A percentile compares a stretch with the other conserved stretches of the same genome.
Evolutionary conservation across 2,797 vertebrate genomes (phyloP).

Genomic region (Varecia variegata): DNA sequence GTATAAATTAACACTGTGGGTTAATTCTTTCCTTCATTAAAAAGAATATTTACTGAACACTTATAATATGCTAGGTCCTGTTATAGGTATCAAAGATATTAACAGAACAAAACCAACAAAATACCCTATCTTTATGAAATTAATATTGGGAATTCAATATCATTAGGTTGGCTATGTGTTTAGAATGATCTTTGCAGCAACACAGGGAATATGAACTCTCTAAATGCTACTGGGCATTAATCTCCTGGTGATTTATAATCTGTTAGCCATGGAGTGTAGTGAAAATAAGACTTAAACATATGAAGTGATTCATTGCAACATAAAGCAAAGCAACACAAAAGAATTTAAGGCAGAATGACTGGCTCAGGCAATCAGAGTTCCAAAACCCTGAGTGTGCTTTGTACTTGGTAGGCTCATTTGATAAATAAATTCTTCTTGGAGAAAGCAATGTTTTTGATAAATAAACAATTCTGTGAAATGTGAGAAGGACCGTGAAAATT

Average conservation of each 20-base stretch:
- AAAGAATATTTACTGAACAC: conserved; percentile 13
- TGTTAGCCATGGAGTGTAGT: neutral
- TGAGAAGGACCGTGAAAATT: conserved; percentile 27
- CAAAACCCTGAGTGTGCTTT: neutral
- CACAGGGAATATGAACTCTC: neutral
- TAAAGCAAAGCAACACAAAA: neutral
- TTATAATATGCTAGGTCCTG: neutral
- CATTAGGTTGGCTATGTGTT: neutral
- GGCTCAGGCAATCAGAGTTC: neutral
- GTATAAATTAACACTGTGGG: neutral
- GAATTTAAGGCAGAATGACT: neutral
- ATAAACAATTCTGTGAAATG: neutral
- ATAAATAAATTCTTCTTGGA: neutral
- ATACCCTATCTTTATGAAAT: neutral
- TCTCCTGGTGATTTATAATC: neutral
- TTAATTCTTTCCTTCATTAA: conserved; percentile 29
- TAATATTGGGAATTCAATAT: neutral
- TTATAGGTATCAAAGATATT: neutral
- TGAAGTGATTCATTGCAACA: neutral
- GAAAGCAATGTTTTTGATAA: neutral
- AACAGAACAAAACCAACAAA: conserved; percentile 33
- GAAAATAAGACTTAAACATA: neutral
- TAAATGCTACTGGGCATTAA: neutral
- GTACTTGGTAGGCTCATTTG: neutral
- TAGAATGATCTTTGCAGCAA: neutral